Evolutionary conservation across 1,140 invertebrate species (phyloP).

Genomic region (Eufriesea mexicana): DNA sequence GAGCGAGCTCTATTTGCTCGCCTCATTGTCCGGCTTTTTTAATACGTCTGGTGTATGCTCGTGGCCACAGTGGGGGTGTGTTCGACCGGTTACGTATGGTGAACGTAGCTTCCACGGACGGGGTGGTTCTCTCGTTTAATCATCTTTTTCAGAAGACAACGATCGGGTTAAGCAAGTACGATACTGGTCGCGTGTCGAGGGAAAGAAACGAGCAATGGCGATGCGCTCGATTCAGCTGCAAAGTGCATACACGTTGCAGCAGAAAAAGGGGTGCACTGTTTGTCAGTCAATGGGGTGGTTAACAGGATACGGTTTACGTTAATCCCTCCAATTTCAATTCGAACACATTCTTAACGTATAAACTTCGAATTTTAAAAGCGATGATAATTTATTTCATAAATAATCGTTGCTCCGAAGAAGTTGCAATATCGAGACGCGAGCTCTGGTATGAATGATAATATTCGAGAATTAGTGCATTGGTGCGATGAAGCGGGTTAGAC

Average conservation of each 20-base stretch:
- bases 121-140: constrained; percentile 68
- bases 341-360: too few species aligned
- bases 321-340: not conserved
- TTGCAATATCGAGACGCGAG: too few species aligned
- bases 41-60: constrained; percentile 55
- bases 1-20: constrained; percentile 62
- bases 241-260: not conserved
- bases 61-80: constrained; percentile 43
- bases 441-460: too few species aligned
- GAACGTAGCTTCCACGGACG: constrained; percentile 27
- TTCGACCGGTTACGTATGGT: constrained; percentile 42
- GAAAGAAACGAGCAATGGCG: constrained; percentile 49
- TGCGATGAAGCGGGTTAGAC: too few species aligned
- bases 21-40: constrained; percentile 67
- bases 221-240: constrained; percentile 34
- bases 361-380: too few species aligned
- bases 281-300: too few species aligned
- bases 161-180: constrained; percentile 65
- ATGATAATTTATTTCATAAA: too few species aligned
- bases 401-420: too few species aligned
- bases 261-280: not conserved
- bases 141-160: constrained; percentile 72
- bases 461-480: too few species aligned
- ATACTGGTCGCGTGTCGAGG: constrained; percentile 24
- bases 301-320: not conserved